Percentiles rank a stretch among this genome's conserved stretches.
Conservation (phyloP, 2,888 invertebrate species). For the Brachypterus glaber region DNA sequence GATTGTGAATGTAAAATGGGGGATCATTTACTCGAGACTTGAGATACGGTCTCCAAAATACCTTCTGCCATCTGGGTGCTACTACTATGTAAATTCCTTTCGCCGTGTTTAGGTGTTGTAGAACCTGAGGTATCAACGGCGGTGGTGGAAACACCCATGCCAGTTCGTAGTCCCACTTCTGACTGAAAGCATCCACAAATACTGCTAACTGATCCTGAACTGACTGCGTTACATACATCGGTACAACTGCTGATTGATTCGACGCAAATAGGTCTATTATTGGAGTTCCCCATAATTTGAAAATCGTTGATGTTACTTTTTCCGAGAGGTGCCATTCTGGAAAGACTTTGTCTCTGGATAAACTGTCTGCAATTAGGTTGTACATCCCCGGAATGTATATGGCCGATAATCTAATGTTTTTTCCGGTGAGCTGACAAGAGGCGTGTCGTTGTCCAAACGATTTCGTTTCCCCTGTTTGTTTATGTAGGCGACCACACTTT, state of each 20-base stretch:
- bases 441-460: slow-evolving; percentile 10
- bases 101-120: slow-evolving; percentile 22
- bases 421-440: not conserved
- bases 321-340: slow-evolving; percentile 18
- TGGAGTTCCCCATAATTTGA: slow-evolving; percentile 15
- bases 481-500: slow-evolving; percentile 12
- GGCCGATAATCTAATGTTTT: not conserved
- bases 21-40: slow-evolving; percentile 23
- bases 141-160: slow-evolving; percentile 29
- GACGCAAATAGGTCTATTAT: slow-evolving; percentile 18
- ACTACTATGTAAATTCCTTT: slow-evolving; percentile 23
- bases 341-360: slow-evolving; percentile 11
- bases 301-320: slow-evolving; percentile 10
- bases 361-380: slow-evolving; percentile 17
- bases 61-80: slow-evolving; percentile 20
- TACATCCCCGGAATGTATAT: slow-evolving; percentile 15
- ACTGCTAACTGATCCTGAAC: slow-evolving; percentile 9
- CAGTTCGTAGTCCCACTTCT: slow-evolving; percentile 10
- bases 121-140: slow-evolving; percentile 22
- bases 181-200: slow-evolving; percentile 18
- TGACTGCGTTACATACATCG: slow-evolving; percentile 11
- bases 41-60: slow-evolving; percentile 28
- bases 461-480: slow-evolving; percentile 13
- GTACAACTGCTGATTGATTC: slow-evolving; percentile 14
- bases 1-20: slow-evolving; percentile 12